Conservation (phyloP, 2,113 vertebrate genomes). For the Microcebus jonahi region DNA sequence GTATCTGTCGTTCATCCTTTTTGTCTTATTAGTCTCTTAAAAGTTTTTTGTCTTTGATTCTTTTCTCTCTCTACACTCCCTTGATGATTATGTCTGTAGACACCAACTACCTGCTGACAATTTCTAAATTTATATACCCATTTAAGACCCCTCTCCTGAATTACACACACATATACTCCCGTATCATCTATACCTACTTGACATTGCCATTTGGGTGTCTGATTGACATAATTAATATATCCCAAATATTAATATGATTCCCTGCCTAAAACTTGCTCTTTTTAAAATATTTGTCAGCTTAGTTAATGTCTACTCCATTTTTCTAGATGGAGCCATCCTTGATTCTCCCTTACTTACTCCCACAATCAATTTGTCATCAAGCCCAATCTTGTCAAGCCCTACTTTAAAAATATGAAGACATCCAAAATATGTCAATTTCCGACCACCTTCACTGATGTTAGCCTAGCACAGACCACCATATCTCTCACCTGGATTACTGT, state of each 20-base stretch:
- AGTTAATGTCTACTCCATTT: neutral
- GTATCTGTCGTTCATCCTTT: neutral
- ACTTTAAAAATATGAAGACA: neutral
- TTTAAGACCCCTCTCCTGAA: neutral
- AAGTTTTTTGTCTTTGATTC: neutral
- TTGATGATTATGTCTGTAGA: neutral
- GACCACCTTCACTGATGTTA: neutral
- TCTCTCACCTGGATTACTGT: neutral
- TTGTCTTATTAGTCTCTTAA: neutral
- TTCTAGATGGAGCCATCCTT: neutral
- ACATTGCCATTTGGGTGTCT: conserved; percentile 4
- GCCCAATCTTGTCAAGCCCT: neutral
- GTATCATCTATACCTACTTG: neutral
- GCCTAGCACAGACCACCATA: neutral
- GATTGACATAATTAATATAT: conserved; percentile 14
- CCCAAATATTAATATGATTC: neutral
- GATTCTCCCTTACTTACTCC: neutral
- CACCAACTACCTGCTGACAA: neutral
- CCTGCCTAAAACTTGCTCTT: neutral
- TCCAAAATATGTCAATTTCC: neutral
- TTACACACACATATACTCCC: neutral
- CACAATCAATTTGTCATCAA: neutral
- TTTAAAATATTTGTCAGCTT: neutral
- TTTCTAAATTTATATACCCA: neutral
- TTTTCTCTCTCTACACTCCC: neutral